Conservation (phyloP, 2,797 vertebrate species). For the Pangasius mekongensis region DNA sequence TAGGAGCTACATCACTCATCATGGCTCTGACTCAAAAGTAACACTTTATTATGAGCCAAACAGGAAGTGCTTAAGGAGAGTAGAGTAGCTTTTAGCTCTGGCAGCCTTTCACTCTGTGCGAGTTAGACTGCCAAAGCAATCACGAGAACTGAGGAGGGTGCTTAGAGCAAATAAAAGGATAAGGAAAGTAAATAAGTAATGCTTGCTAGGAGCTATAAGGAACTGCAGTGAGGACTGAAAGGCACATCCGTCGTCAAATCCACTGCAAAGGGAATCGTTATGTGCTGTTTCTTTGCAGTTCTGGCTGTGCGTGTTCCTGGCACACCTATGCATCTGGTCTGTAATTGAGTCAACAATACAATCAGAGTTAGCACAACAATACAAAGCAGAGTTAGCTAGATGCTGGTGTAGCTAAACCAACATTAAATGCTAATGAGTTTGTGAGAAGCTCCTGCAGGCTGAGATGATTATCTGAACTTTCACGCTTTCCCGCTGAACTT, state of each 20-base stretch:
- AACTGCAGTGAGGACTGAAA: background rate
- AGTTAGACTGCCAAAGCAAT: conserved; percentile 26
- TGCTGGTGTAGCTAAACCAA: background rate
- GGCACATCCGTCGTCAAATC: conserved; percentile 7
- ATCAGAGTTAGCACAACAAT: background rate
- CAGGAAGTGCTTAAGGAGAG: conserved; percentile 49
- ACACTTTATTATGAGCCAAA: conserved; percentile 44
- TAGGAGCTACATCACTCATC: conserved; percentile 32
- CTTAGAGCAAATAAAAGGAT: conserved; percentile 14
- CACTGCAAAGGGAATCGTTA: background rate
- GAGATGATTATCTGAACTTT: background rate
- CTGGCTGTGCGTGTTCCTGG: background rate
- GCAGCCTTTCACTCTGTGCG: conserved; percentile 14
- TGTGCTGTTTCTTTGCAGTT: conserved; percentile 1
- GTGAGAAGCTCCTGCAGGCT: background rate
- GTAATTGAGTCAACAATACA: background rate
- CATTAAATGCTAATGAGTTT: conserved; percentile 2
- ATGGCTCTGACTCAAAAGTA: conserved; percentile 38
- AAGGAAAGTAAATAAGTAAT: conserved; percentile 32
- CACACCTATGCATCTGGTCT: background rate
- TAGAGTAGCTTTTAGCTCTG: conserved; percentile 41
- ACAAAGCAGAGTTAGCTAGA: background rate
- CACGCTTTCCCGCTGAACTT: background rate
- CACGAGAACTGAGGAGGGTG: background rate
- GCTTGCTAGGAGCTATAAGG: conserved; percentile 12